Evolutionary conservation across 1,140 invertebrate genomes (phyloP), one percentile per base, ranked within the genome.

Genomic region (Tetragnatha versicolor): DNA sequence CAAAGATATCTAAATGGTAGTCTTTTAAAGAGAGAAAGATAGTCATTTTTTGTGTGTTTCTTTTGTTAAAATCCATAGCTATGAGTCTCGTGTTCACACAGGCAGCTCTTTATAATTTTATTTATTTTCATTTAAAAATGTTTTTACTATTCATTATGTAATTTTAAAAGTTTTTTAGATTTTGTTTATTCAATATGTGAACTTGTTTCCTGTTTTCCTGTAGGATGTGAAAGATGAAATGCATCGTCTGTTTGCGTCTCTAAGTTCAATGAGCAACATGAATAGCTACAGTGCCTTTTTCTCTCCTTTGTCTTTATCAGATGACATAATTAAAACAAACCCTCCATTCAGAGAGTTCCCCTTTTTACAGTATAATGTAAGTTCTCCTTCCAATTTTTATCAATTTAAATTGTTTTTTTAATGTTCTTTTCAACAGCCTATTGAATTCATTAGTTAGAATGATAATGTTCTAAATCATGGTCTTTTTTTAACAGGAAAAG

Each of bases 221-320:
- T 14, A 75, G 72, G 72, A 75, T 63, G 25, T 63, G 4, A 75
- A 63, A 49, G 31, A 63, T 47, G 39, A 75, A 37, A 63, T 63
- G 58, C 39, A 61, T 63, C 55, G 72, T 20, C 39, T 75, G 25
- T 75, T 33, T 63, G 72, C 72, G 22, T n/a, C 51, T 1, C 10
- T 63, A 4, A 31, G 31, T 9, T 63, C 72, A 20, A 33, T 75
- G 45, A 49, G 12, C 42, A 63, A 47, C 14, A 20, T 75, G 58
- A 75, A 61, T 14, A 75, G 25, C 17, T 49, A 63, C 37, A 33
- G 27, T 10, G 14, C 72, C 1, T 35, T 61, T 3, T 75, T 75
- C 10, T 63, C 58, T 17, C 72, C 72, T 17, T 51, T 75, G 37
- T 61, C 58, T 25, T 51, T 75, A 5, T 63, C 55, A 29, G 42